These are phyloP conservation scores for Sturnus vulgaris DNA, from an alignment of 2,113 vertebrate species.

Conservation along the genomic window DNA sequence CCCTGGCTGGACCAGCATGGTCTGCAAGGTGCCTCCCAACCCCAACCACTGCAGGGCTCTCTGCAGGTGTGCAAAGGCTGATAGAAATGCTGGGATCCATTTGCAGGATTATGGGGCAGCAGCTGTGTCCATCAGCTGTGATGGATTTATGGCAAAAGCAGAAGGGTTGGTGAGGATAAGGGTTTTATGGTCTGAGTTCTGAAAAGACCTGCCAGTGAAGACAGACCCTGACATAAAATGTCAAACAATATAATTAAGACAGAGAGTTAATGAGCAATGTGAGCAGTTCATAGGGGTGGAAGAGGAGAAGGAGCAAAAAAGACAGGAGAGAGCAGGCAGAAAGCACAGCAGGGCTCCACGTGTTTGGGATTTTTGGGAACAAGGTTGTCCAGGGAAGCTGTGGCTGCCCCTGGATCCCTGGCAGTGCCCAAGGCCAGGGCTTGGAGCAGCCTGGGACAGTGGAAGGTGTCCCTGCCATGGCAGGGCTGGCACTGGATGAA, in stretches of 20 bases:
- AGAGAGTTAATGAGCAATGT: not conserved
- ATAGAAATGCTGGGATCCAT: rapidly evolving
- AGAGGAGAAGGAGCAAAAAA: not conserved
- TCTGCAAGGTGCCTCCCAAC: not conserved
- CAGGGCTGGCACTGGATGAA: rapidly evolving
- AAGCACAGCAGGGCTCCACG: not conserved
- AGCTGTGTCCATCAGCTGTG: not conserved
- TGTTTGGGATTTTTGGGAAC: not conserved
- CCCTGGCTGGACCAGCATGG: rapidly evolving
- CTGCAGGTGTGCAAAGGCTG: rapidly evolving
- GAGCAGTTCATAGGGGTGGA: not conserved
- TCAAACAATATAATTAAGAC: not conserved
- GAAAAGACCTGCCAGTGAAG: not conserved
- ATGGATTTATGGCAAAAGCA: not conserved
- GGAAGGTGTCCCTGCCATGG: not conserved
- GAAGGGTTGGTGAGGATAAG: not conserved
- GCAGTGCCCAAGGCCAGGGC: not conserved
- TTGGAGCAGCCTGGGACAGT: not conserved
- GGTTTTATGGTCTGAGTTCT: not conserved
- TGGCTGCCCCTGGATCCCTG: not conserved
- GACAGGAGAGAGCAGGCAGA: not conserved
- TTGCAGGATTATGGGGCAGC: rapidly evolving
- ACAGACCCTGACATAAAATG: not conserved
- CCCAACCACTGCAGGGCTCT: not conserved
- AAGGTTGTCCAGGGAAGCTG: rapidly evolving